Conservation (phyloP, 2,797 vertebrate species). For the Scleropages formosus region DNA sequence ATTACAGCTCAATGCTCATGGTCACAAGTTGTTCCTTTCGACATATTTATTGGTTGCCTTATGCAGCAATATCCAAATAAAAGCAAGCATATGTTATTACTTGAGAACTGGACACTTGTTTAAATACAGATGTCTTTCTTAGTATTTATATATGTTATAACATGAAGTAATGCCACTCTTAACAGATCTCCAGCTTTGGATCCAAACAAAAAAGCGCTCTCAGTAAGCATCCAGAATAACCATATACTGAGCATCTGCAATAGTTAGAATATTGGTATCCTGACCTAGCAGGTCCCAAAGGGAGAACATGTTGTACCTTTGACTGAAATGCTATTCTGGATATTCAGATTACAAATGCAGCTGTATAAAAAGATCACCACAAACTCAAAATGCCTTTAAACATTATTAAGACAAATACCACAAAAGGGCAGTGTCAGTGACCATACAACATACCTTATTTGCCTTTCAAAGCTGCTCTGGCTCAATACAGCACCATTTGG, state of each 20-base stretch:
- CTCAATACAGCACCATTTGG: background rate
- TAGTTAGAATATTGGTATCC: background rate
- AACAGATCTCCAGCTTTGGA: background rate
- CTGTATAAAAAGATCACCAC: background rate
- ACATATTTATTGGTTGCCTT: slow-evolving; percentile 19
- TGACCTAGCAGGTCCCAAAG: background rate
- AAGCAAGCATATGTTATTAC: slow-evolving; percentile 4
- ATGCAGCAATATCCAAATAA: slow-evolving; percentile 23
- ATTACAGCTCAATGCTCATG: slow-evolving; percentile 9
- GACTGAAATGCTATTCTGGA: background rate
- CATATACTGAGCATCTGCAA: background rate
- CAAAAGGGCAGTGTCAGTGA: background rate
- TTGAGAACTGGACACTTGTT: background rate
- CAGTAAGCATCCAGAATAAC: too few species aligned
- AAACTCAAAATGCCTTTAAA: background rate
- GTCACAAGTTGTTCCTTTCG: background rate
- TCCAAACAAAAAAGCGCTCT: too few species aligned
- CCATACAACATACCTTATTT: slow-evolving; percentile 8
- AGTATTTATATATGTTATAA: background rate
- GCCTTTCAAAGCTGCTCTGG: slow-evolving; percentile 3
- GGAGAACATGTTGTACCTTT: background rate
- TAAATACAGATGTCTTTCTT: slow-evolving; percentile 4
- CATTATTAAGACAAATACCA: background rate
- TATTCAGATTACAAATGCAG: background rate
- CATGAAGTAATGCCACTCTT: background rate